A percentile compares a stretch with the other conserved stretches of the same genome.
phyloP scores from a whole-genome alignment of 2,797 vertebrate species.

The Lerista edwardsae region DNA sequence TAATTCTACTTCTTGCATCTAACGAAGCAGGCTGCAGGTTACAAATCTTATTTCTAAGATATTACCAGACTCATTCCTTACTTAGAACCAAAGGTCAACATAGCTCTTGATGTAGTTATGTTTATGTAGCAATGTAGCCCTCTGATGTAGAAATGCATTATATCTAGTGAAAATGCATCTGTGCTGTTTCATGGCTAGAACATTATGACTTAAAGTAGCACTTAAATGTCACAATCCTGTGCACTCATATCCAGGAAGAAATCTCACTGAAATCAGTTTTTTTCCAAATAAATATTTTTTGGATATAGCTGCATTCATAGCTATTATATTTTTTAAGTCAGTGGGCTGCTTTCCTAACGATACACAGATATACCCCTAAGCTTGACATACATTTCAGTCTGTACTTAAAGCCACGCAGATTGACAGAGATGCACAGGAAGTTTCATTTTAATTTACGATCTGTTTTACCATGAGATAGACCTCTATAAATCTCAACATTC shows the following conservation, averaged over 20 bases:
- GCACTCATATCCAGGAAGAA: background rate
- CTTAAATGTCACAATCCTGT: background rate
- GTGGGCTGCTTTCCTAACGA: background rate
- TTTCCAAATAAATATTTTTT: background rate
- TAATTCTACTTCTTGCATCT: background rate
- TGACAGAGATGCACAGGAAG: background rate
- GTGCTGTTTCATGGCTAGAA: background rate
- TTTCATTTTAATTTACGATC: background rate
- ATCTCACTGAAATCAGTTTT: too few species aligned
- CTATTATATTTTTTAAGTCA: too few species aligned
- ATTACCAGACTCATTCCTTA: background rate
- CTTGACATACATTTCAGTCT: background rate
- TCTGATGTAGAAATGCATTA: too few species aligned
- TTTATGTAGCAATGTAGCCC: too few species aligned
- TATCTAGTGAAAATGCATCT: background rate
- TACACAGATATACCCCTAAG: background rate
- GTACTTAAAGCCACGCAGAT: background rate
- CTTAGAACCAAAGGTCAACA: background rate
- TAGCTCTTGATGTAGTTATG: background rate
- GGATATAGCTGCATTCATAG: background rate
- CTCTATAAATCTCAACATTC: background rate
- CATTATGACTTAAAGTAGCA: background rate
- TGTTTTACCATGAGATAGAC: background rate
- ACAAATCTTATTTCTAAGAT: background rate
- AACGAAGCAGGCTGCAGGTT: background rate